Evolutionary conservation across 1,140 invertebrate genomes (phyloP), one percentile per base, ranked within the genome.

Genomic region (Pectinophora gossypiella): DNA sequence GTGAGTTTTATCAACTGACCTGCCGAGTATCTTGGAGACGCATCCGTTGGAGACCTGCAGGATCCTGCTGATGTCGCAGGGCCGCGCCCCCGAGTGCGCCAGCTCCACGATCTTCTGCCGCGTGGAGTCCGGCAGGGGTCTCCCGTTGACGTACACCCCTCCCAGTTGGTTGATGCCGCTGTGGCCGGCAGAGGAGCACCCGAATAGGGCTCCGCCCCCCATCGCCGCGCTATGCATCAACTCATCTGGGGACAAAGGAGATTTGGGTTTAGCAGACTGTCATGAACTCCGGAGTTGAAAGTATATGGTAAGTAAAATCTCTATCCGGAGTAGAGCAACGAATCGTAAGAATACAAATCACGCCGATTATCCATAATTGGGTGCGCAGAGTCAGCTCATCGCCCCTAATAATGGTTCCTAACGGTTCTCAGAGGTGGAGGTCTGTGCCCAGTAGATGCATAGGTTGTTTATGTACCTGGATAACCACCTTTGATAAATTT

Each of bases 121-220:
- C 36, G 97, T 99, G 43, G 95, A 96, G 88, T 99, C 98, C 0
- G 98, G 98, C 72, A 99, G 89, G 5, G 98, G 98, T 55, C 98
- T 90, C 18, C 98, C 98, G 87, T 98, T 98, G 56, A 99, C 97
- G 90, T 98, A 99, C 48, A 99, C 97, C 35, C 98, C 98, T 51
- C 98, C 98, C 58, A 99, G 92, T 89, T 99, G 98, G 89, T 99
- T 99, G 74, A 99, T 96, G 54, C 98, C 97, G 84, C 95, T 97
- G 90, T 98, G 97, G 60, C 97, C 97, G 89, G 94, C 91, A 53
- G 93, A 91, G 21, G 93, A 94, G 78, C 93, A 94, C 50, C 93
- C 93, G 87, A 94, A 94, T 59, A 94, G 89, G 59, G 90, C 90
- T 65, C 92, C 85, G 20, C 85, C 85, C 15, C 85, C 85, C 84